Conservation (phyloP, 2,888 invertebrate species). For the Carpatolechia fugitivella region DNA sequence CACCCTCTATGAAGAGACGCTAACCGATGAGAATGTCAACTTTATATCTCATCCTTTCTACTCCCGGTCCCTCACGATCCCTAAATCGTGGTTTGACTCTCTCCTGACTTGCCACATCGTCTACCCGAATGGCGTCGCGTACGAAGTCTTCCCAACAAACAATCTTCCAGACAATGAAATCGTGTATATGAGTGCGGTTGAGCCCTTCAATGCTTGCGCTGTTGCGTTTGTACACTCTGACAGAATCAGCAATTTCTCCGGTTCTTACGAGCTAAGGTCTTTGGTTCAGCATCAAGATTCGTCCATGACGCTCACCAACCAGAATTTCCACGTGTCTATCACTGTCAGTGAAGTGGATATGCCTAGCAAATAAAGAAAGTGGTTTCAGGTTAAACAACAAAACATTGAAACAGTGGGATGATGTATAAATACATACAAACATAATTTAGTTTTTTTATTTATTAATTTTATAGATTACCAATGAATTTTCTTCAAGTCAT, state of each 20-base stretch:
- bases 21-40: constrained; percentile 32
- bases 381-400: too few relatives aligned
- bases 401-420: too few relatives aligned
- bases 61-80: constrained; percentile 35
- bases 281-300: constrained; percentile 28
- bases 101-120: constrained; percentile 40
- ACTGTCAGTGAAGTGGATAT: constrained; percentile 22
- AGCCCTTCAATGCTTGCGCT: constrained; percentile 37
- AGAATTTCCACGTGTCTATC: constrained; percentile 40
- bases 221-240: constrained; percentile 33
- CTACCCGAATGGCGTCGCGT: constrained; percentile 38
- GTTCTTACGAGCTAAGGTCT: constrained; percentile 47
- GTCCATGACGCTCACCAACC: constrained; percentile 34
- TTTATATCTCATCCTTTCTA: constrained; percentile 35
- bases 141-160: constrained; percentile 40
- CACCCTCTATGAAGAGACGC: constrained; percentile 29
- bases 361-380: background rate
- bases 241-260: constrained; percentile 30
- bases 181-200: constrained; percentile 22
- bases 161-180: constrained; percentile 28
- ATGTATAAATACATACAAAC: too few relatives aligned
- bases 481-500: too few relatives aligned
- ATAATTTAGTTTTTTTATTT: too few relatives aligned
- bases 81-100: constrained; percentile 35
- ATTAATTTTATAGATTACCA: too few relatives aligned